A percentile compares a stretch with the other conserved stretches of the same genome.
Evolutionary conservation across 2,888 invertebrate genomes (phyloP).

Genomic region (Myathropa florea): DNA sequence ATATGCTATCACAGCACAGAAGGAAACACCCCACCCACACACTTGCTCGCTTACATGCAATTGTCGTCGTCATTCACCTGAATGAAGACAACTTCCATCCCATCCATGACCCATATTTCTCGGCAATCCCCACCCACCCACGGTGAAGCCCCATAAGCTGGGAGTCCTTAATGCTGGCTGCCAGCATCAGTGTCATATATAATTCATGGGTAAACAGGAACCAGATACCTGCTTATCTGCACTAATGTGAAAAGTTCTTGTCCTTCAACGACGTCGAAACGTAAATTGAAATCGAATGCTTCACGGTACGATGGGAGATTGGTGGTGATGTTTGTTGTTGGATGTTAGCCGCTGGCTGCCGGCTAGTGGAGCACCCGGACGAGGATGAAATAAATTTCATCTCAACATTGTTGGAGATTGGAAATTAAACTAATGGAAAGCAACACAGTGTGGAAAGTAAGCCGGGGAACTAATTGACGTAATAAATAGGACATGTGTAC

Average conservation of each 20-base stretch:
- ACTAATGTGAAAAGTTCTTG: slow-evolving; percentile 71
- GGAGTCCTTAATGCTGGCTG: slow-evolving; percentile 50
- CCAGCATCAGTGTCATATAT: slow-evolving; percentile 67
- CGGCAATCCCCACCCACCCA: slow-evolving; percentile 3
- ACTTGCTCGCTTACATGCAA: slow-evolving; percentile 10
- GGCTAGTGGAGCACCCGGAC: not conserved
- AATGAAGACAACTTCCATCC: slow-evolving; percentile 7
- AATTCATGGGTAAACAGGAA: slow-evolving; percentile 70
- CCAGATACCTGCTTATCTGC: slow-evolving; percentile 69
- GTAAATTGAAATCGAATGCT: slow-evolving; percentile 69
- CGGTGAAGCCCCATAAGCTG: slow-evolving; percentile 15
- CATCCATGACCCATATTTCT: slow-evolving; percentile 55
- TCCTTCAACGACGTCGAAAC: slow-evolving; percentile 55
- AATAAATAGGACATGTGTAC: slow-evolving; percentile 65
- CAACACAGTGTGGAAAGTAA: slow-evolving; percentile 40
- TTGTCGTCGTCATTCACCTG: slow-evolving; percentile 48
- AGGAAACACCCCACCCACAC: not conserved
- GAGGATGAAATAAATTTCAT: slow-evolving; percentile 42
- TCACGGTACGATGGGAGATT: not conserved
- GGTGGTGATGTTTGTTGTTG: not conserved
- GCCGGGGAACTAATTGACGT: slow-evolving; percentile 60
- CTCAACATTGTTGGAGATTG: slow-evolving; percentile 36
- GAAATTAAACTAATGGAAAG: slow-evolving; percentile 62
- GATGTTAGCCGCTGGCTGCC: not conserved
- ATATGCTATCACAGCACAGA: slow-evolving; percentile 24